Conservation (phyloP, 2,797 vertebrate genomes). For the Malurus splendens region DNA sequence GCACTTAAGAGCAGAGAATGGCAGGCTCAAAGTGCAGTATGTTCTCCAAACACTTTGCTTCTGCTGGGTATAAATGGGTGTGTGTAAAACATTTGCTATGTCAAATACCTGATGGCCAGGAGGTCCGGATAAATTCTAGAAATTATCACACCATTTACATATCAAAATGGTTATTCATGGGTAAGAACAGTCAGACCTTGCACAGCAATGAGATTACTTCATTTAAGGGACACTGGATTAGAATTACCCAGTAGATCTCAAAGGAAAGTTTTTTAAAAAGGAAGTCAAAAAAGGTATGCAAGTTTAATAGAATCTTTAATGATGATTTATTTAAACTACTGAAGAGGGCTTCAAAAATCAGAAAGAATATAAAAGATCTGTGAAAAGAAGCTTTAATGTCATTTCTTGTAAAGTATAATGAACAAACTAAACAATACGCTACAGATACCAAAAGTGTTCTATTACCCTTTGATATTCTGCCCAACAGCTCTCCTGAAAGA, state of each 20-base stretch:
- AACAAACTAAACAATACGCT: background rate
- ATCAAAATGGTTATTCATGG: background rate
- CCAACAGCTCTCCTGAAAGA: background rate
- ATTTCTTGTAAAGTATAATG: background rate
- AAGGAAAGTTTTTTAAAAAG: background rate
- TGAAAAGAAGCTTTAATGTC: background rate
- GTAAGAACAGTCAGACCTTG: background rate
- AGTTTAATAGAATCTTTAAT: background rate
- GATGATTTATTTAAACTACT: background rate
- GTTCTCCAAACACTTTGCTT: background rate
- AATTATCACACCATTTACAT: background rate
- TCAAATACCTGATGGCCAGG: background rate
- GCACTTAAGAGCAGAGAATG: background rate
- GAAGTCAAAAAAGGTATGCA: background rate
- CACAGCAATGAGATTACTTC: background rate
- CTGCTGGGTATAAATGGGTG: background rate
- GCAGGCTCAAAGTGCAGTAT: background rate
- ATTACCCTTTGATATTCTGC: background rate
- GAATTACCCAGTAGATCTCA: background rate
- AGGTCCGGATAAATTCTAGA: background rate
- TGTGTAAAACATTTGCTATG: background rate
- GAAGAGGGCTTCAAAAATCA: background rate
- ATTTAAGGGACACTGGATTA: background rate
- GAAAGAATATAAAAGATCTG: background rate
- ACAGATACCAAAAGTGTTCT: background rate